Base-by-base conservation (phyloP, 2,113 vertebrate species). In the Lipophrys pholis region DNA sequence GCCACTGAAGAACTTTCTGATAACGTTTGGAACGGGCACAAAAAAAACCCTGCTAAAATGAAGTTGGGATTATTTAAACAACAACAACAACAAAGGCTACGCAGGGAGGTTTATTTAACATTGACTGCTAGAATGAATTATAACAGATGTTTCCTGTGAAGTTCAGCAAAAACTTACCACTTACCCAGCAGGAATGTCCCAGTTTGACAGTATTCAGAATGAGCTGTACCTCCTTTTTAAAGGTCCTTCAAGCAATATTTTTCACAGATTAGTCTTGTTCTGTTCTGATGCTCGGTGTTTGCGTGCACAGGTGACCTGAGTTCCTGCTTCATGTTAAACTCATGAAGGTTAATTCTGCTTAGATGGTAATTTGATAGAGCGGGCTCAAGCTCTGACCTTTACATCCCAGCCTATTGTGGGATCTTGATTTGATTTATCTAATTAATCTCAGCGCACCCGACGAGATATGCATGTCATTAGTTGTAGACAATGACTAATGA, bases 371-470 rank as follows among this genome's bases (percentile, higher is more conserved):
- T 35, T 42, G 45, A 76, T 53, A 3, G 41, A 80, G 38, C 58
- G 42, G 45, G 43, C 61, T 62, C 16, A 69, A n/a, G 52, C 74
- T 64, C 40, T 59, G 83, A 82, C 81, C 83, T 88, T 82, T 77
- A 55, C 35, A 77, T 79, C 70, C 49, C 51, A 76, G 76, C 54
- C 73, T 39, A 73, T 76, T 64, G 60, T 43, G 56, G 54, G 35
- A 56, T 64, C 57, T 69, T 80, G 76, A 80, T 55, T 58, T 76
- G 80, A 86, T 87, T 81, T 59, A 77, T 85, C 76, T 54, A 76
- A 87, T 89, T 83, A 83, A 80, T 84, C 79, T 86, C 66, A 1
- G 8, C 9, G 48, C 14, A 8, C 63, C 56, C 45, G 0, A 39
- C 58, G 1, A 70, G 69, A 80, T 17, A 14, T 5, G 1, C 49